Conservation (phyloP, 2,113 vertebrate genomes). For the Zeus faber region DNA sequence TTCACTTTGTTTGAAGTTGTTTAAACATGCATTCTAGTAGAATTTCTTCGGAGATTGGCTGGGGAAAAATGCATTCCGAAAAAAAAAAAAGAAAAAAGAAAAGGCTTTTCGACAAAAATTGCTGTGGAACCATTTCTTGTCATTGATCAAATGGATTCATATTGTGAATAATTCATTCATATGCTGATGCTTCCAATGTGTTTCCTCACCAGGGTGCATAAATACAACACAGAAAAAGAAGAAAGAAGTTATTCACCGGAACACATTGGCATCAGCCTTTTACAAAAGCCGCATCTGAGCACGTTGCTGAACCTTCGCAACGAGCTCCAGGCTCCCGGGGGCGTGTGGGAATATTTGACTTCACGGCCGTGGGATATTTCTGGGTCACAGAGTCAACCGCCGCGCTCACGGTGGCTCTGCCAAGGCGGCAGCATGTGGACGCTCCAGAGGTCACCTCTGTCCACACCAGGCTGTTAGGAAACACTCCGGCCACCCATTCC, state of each 20-base stretch:
- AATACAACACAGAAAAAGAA: not conserved
- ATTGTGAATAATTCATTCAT: too few species aligned
- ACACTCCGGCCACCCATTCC: too few species aligned
- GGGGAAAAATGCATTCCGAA: too few species aligned
- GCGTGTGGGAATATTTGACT: constrained; percentile 41
- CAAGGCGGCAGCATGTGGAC: constrained; percentile 45
- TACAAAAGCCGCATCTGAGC: constrained; percentile 25
- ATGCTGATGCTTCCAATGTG: too few species aligned
- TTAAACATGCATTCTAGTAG: not conserved
- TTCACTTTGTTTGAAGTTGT: constrained; percentile 27
- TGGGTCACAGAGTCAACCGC: constrained; percentile 53
- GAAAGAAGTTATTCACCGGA: constrained; percentile 32
- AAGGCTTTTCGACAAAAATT: not conserved
- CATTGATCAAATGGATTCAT: constrained; percentile 4
- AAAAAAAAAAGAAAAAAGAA: not conserved
- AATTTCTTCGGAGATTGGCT: constrained; percentile 3
- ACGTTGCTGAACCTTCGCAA: constrained; percentile 31
- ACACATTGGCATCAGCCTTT: constrained; percentile 37
- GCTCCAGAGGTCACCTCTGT: constrained; percentile 45
- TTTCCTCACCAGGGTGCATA: constrained; percentile 16
- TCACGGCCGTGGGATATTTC: constrained; percentile 40
- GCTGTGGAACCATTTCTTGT: not conserved
- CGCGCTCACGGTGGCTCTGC: too few species aligned
- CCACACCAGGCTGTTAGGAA: too few species aligned
- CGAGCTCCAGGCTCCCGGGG: constrained; percentile 16